Base-by-base conservation (phyloP, 2,113 vertebrate genomes). In the Bubo scandiacus region DNA sequence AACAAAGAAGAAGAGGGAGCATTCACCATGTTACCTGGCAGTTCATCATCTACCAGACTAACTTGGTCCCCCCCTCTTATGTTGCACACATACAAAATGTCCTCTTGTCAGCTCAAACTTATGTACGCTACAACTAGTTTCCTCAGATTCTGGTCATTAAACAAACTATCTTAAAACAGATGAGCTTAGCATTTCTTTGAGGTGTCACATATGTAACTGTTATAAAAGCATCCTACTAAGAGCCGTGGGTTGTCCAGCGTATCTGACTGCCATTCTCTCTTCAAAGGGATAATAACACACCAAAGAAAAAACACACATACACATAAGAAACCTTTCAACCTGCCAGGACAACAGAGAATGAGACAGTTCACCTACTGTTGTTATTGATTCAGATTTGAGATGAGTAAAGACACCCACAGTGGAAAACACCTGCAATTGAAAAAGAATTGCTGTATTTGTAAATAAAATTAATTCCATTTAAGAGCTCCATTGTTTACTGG, bases 401-500 rank as follows among this genome's bases (percentile, higher is more conserved):
- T 36, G 14, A 95, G 73, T 85, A 96, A 94, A 90, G 27, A 94
- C 38, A 96, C 29, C 78, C 45, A 88, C 66, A 89, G 73, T 8
- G 5, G 82, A 66, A 97, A 97, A 96, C 58, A 96, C 51, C 30
- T 61, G 52, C 62, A 81, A 91, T 0, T 78, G 62, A 83, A 92
- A 90, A 90, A 94, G 42, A 94, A 96, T 40, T 83, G 51, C 62
- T 86, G 21, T 90, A 92, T 82, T 90, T 95, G 51, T 77, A 96
- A 96, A 97, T 92, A 93, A 94, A 90, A 97, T 92, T 94, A 22
- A 91, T 89, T 91, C 52, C 11, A 65, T 88, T 96, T 96, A 90
- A 90, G 67, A 93, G 61, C 65, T 95, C 91, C 17, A 22, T 94
- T 96, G 91, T 84, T 83, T 96, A 83, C 49, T 70, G 72, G 40